Conservation (phyloP, 2,888 invertebrate genomes). For the Vannuccia rotundouncinata region DNA sequence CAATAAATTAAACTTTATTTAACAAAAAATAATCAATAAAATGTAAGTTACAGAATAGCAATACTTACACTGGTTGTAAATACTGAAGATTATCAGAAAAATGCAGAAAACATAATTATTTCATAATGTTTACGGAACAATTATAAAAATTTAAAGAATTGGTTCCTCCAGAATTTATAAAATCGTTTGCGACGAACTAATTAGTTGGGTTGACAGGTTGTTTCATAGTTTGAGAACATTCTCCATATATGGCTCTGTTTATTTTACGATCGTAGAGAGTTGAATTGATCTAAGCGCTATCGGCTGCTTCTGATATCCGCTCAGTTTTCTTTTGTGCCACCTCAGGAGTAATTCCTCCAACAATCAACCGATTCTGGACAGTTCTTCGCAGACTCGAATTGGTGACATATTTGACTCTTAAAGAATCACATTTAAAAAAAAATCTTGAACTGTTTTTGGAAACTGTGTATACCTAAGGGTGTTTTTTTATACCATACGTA, state of each 20-base stretch:
- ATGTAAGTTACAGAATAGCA: too few species aligned
- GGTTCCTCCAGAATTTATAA: too few species aligned
- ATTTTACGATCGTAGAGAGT: neutral
- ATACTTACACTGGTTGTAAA: too few species aligned
- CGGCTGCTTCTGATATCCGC: neutral
- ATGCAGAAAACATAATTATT: too few species aligned
- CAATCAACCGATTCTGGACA: constrained; percentile 3
- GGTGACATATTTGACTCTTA: neutral
- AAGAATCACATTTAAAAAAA: neutral
- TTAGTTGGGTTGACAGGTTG: neutral
- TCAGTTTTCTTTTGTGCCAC: neutral
- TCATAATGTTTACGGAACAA: too few species aligned
- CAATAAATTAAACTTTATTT: neutral
- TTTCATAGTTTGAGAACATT: neutral
- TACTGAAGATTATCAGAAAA: too few species aligned
- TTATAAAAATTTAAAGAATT: too few species aligned
- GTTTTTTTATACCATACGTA: neutral
- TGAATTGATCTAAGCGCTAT: neutral
- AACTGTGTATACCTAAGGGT: neutral
- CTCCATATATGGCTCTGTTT: neutral
- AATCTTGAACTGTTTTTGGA: neutral
- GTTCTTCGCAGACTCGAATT: constrained; percentile 10
- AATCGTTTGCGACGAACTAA: neutral
- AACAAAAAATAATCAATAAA: too few species aligned
- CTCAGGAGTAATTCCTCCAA: constrained; percentile 8